phyloP scores from a whole-genome alignment of 2,797 vertebrate genomes.

The Discoglossus pictus region DNA sequence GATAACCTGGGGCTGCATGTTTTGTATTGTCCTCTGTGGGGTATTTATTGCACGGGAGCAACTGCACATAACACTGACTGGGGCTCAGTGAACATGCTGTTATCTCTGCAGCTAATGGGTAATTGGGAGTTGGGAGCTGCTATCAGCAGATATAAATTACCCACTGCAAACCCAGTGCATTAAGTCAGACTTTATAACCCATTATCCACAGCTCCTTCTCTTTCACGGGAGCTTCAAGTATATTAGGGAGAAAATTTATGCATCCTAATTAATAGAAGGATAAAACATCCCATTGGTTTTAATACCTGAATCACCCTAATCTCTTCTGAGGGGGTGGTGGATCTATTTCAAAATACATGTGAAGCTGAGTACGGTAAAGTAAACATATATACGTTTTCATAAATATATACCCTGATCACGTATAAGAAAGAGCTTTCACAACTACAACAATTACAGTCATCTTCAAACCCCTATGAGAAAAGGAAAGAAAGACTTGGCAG shows the following conservation, averaged over 20 bases:
- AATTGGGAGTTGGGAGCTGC: constrained; percentile 56
- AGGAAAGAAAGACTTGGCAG: constrained; percentile 1
- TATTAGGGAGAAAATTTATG: constrained; percentile 56
- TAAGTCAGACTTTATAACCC: constrained; percentile 71
- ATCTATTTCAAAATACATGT: too few species aligned
- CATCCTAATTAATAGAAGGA: constrained; percentile 53
- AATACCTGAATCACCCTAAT: constrained; percentile 19
- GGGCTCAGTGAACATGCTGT: constrained; percentile 61
- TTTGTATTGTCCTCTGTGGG: constrained; percentile 41
- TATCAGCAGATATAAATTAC: constrained; percentile 66
- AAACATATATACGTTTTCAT: too few species aligned
- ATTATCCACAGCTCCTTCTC: constrained; percentile 64
- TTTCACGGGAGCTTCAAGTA: constrained; percentile 59
- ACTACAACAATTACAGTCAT: too few species aligned
- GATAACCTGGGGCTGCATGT: constrained; percentile 35
- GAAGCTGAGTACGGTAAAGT: background rate
- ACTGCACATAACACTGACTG: constrained; percentile 61
- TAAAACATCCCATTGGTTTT: constrained; percentile 31
- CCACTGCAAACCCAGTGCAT: constrained; percentile 62
- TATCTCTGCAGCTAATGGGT: constrained; percentile 55
- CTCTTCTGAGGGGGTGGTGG: background rate
- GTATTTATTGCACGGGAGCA: constrained; percentile 60
- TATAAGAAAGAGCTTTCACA: too few species aligned
- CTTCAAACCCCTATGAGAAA: background rate
- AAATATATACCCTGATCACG: too few species aligned